A percentile compares a stretch with the other conserved stretches of the same genome.
Evolutionary conservation across 2,797 vertebrate species (phyloP).

Genomic region (Setipinna tenuifilis): DNA sequence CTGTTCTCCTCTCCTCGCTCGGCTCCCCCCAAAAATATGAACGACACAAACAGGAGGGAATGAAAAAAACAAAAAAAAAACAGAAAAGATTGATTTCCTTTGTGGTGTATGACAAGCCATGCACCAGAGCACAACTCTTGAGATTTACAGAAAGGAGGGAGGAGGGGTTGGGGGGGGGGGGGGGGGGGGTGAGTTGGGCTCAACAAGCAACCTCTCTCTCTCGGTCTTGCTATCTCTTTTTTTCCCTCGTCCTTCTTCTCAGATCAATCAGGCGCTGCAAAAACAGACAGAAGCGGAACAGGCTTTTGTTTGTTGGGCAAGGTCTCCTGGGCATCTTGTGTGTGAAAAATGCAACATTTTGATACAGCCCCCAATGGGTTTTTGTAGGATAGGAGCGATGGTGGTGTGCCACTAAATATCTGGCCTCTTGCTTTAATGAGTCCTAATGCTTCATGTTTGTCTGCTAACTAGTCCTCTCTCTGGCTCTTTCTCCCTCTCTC

Average conservation of each 20-base stretch:
- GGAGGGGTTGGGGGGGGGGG: too few relatives aligned
- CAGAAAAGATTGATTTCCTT: conserved; percentile 82
- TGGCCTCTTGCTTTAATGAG: conserved; percentile 14
- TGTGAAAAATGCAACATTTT: not conserved
- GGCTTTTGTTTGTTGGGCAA: conserved; percentile 18
- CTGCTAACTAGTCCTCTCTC: conserved; percentile 10
- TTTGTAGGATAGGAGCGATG: conserved; percentile 36
- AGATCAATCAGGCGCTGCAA: conserved; percentile 62
- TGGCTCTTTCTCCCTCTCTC: not conserved
- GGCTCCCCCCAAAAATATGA: not conserved
- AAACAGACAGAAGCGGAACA: conserved; percentile 17
- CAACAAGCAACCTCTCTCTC: not conserved
- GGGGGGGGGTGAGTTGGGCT: not conserved
- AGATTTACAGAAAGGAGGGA: conserved; percentile 66
- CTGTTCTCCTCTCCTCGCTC: too few relatives aligned
- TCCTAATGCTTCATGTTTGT: not conserved
- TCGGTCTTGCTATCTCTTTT: too few relatives aligned
- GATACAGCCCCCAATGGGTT: conserved; percentile 8
- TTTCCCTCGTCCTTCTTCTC: not conserved
- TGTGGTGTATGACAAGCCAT: conserved; percentile 74
- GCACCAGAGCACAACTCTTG: conserved; percentile 68
- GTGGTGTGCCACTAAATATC: conserved; percentile 22
- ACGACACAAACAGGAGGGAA: conserved; percentile 60
- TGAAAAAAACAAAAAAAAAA: conserved; percentile 57
- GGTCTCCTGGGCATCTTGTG: conserved; percentile 20